Conservation (phyloP, 92 coral and sea anemone species). For the Umimayanthus chanpuru region DNA sequence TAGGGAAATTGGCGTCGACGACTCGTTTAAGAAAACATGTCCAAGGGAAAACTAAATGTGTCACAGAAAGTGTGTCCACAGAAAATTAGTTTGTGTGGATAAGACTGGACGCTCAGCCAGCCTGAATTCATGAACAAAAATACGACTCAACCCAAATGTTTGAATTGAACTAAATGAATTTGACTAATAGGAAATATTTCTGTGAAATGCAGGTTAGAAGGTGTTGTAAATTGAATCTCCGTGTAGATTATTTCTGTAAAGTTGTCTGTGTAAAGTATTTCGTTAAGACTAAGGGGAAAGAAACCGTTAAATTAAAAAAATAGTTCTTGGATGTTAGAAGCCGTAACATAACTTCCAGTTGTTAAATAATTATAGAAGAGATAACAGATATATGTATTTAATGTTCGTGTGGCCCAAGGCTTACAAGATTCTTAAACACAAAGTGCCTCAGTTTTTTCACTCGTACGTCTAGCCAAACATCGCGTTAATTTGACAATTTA, state of each 20-base stretch:
- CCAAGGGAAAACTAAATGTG: background rate
- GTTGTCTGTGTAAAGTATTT: background rate
- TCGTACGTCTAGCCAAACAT: background rate
- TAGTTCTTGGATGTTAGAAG: background rate
- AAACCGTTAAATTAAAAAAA: background rate
- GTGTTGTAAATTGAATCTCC: background rate
- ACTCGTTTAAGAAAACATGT: background rate
- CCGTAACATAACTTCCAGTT: background rate
- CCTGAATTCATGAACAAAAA: too few relatives aligned
- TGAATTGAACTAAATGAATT: background rate
- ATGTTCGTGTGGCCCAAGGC: conserved; percentile 32
- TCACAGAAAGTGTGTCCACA: too few relatives aligned
- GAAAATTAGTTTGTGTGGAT: too few relatives aligned
- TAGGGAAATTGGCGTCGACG: too few relatives aligned
- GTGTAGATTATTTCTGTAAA: background rate
- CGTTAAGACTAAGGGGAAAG: background rate
- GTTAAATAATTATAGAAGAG: background rate
- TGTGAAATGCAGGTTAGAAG: background rate
- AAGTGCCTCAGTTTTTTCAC: background rate
- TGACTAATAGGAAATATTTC: background rate
- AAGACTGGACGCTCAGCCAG: too few relatives aligned
- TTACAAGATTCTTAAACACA: background rate
- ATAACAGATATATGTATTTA: background rate
- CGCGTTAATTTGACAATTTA: conserved; percentile 3
- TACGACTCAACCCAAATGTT: background rate